Base-by-base conservation (phyloP, 2,797 vertebrate genomes). In the Esox masquinongy region DNA sequence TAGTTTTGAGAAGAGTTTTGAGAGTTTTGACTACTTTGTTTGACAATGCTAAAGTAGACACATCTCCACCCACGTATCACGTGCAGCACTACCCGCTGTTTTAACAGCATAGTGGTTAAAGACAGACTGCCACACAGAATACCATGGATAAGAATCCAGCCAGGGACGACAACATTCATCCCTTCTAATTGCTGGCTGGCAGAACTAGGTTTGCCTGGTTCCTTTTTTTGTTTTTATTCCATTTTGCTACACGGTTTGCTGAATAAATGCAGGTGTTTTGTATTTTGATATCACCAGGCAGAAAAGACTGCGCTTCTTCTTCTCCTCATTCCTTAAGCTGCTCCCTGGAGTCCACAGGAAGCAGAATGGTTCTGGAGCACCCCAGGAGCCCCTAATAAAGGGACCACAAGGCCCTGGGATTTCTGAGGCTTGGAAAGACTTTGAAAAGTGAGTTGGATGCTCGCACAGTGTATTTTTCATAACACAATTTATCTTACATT, bases 271-370 rank as follows among this genome's bases (percentile, higher is more conserved):
- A 61, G 22, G 11, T 12, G 19, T 61, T 61, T 61, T 1, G 24
- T 12, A 61, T 24, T 1, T n/a, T 26, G 8, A 50, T 53, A n/a
- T 39, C 26, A 1, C 31, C 92, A 99, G 97, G 1, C 85, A 93
- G 85, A 98, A 97, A 91, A 93, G 88, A 39, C 88, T 96, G 1
- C 95, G 97, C 0, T 96, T 96, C 72, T 96, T 97, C 90, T 97
- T 97, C 88, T 95, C 97, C 69, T 97, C 96, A 0, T 93, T 95
- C 72, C 82, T 99, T 78, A 95, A 95, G 88, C 93, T 94, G 0
- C 80, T 98, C 64, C 95, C 96, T 0, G 94, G 92, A 0, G 95
- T 99, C 0, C 95, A 93, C 79, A 95, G 92, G 72, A 94, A 90
- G 61, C 76, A 80, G 11, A 66, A 69, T 69, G 53, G 31, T 67